These are phyloP conservation scores for Nowickia ferox DNA, from an alignment of 2,888 invertebrate genomes.

Conservation along the genomic window DNA sequence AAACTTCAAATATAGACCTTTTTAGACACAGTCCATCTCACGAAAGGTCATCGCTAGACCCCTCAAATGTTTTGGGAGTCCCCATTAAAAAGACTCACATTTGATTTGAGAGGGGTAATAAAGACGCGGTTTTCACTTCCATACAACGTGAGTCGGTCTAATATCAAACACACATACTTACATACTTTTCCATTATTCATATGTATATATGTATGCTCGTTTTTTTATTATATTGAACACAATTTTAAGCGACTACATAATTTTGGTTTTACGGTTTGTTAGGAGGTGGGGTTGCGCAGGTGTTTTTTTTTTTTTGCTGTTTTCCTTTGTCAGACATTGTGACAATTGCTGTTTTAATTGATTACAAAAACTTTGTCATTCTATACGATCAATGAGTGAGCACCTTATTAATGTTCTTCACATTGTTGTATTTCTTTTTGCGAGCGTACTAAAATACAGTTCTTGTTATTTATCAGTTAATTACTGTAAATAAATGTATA, in stretches of 20 bases:
- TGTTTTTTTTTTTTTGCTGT: slow-evolving; percentile 3
- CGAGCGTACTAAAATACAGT: slow-evolving; percentile 34
- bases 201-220: no score
- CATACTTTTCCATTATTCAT: not conserved
- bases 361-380: not conserved
- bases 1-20: no score
- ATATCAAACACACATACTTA: not conserved
- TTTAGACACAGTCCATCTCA: no score
- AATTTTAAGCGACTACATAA: no score
- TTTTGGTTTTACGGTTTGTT: not conserved
- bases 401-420: not conserved
- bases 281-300: not conserved
- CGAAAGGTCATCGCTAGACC: no score
- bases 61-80: no score
- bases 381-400: not conserved
- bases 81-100: no score
- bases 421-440: not conserved
- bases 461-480: not conserved
- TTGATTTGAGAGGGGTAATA: no score
- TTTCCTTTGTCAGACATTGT: slow-evolving; percentile 2
- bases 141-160: no score
- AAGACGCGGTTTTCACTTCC: no score
- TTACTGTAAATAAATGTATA: slow-evolving; percentile 30
- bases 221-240: no score
- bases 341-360: slow-evolving; percentile 34